phyloP scores from a whole-genome alignment of 2,113 vertebrate species.

The Caranx ignobilis region DNA sequence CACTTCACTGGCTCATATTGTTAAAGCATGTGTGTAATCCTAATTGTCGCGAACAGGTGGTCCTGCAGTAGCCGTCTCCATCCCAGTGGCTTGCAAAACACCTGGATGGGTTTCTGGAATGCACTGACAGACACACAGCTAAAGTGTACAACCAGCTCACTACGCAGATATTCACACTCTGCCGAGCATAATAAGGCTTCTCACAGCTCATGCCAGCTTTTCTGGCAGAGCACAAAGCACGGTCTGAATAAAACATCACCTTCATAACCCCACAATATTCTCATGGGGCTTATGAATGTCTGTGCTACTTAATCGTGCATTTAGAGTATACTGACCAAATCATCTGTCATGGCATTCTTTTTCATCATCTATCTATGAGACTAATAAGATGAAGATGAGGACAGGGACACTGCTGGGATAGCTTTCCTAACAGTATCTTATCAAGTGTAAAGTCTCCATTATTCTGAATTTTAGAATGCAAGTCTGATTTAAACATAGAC shows the following conservation, averaged over 20 bases:
- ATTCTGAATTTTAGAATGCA: neutral
- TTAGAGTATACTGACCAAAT: slow-evolving; percentile 4
- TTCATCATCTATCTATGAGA: neutral
- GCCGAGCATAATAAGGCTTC: slow-evolving; percentile 41
- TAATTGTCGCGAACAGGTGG: slow-evolving; percentile 52
- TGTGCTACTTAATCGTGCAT: slow-evolving; percentile 6
- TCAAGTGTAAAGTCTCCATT: neutral
- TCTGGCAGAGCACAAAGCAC: slow-evolving; percentile 25
- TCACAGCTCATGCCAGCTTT: slow-evolving; percentile 34
- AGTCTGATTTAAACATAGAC: neutral
- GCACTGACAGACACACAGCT: slow-evolving; percentile 37
- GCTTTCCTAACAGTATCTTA: neutral
- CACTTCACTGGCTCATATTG: neutral
- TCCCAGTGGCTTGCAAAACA: slow-evolving; percentile 44
- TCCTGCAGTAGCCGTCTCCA: slow-evolving; percentile 15
- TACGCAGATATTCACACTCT: slow-evolving; percentile 43
- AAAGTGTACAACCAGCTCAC: slow-evolving; percentile 27
- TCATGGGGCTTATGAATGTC: slow-evolving; percentile 21
- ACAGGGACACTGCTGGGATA: neutral
- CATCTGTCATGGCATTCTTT: neutral
- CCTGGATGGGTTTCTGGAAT: slow-evolving; percentile 39
- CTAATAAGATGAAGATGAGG: neutral
- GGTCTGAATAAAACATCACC: slow-evolving; percentile 26
- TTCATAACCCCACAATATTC: slow-evolving; percentile 33
- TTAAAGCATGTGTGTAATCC: slow-evolving; percentile 23